These are phyloP conservation scores for Cheilosia vulpina DNA, from an alignment of 2,888 invertebrate species.

Conservation along the genomic window DNA sequence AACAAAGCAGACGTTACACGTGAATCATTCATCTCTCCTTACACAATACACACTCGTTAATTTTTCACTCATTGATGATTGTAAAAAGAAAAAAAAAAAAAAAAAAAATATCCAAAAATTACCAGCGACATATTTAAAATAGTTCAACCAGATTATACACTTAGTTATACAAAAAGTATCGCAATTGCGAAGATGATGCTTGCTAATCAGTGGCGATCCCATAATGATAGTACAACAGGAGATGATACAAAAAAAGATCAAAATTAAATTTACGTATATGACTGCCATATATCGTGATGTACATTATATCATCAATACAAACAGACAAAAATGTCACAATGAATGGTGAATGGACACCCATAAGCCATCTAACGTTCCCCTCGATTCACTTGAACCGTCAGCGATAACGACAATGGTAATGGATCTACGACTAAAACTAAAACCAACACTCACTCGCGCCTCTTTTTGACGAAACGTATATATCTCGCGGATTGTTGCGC, in stretches of 20 bases:
- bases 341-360: constrained; percentile 51
- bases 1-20: constrained; percentile 34
- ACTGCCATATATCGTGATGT: constrained; percentile 1
- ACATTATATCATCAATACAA: constrained; percentile 60
- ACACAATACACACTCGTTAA: not conserved
- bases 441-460: constrained; percentile 56
- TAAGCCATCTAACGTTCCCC: constrained; percentile 54
- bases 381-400: constrained; percentile 21
- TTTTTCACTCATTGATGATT: constrained; percentile 30
- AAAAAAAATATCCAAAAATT: constrained; percentile 21
- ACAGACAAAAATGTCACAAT: constrained; percentile 62
- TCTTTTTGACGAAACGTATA: constrained; percentile 62
- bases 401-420: constrained; percentile 51
- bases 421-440: constrained; percentile 46
- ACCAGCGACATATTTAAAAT: constrained; percentile 33
- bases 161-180: constrained; percentile 25
- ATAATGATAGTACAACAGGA: constrained; percentile 21
- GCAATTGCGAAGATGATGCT: constrained; percentile 53
- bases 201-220: constrained; percentile 46
- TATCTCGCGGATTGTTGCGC: constrained; percentile 57
- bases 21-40: constrained; percentile 20
- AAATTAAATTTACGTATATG: constrained; percentile 35
- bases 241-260: constrained; percentile 46
- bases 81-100: not conserved
- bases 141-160: constrained; percentile 1